Base-by-base conservation (phyloP, 2,113 vertebrate genomes). In the Thryonomys swinderianus region DNA sequence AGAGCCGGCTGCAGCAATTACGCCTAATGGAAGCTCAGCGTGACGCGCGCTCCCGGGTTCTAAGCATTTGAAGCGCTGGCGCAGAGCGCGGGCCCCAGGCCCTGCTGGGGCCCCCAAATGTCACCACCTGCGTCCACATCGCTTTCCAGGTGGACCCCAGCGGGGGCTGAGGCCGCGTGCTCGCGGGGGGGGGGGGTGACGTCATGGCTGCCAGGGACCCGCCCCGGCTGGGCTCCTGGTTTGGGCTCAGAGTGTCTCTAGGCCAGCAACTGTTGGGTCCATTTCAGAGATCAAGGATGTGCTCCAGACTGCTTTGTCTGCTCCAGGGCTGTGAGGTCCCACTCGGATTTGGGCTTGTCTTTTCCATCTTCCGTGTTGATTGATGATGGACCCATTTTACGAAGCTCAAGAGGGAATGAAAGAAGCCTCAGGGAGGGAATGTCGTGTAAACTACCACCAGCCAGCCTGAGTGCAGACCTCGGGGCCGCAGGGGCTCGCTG, bases 401-500 rank as follows among this genome's bases (percentile, higher is more conserved):
- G 55, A 45, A 91, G 27, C 10, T 13, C 67, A 37, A 81, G 81
- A 51, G 17, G 20, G 59, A 66, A 34, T 25, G 59, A 91, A n/a
- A 32, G 18, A 74, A 40, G 53, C 4, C 18, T 10, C 48, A 0
- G 0, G 32, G 17, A 86, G 27, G 55, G 66, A 25, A 37, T 17
- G 7, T 7, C 18, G 40, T 23, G 18, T 16, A 55, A 40, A 69
- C 9, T 40, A 25, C 30, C 73, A n/a, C 20, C 42, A 74, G 81
- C 42, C 48, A 51, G 32, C 51, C 57, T 5, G 55, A 74, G 69
- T 25, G 40, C 64, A 42, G 2, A 62, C 40, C 81, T 45, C 37
- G 25, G 81, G 62, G 32, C 23, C 1, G 25, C 7, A 5, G 18
- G 1, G 2, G 32, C 16, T 6, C 0, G 4, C 42, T 48, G 17